Evolutionary conservation across 2,113 vertebrate species (phyloP).

Genomic region (Pterophyllum scalare): DNA sequence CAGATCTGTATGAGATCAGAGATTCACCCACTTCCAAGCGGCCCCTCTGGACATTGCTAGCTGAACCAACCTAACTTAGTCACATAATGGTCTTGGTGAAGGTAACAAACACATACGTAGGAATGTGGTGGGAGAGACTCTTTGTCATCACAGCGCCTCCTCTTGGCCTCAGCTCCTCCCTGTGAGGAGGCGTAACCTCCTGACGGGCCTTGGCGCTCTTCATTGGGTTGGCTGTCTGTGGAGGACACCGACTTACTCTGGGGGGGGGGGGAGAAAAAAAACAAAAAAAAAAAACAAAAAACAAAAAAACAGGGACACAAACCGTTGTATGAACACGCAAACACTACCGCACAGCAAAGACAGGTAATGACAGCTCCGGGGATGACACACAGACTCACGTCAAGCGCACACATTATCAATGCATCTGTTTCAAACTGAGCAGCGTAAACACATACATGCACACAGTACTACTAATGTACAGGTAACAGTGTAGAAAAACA

Average conservation of each 20-base stretch:
- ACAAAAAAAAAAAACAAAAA: neutral
- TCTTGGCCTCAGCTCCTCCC: slow-evolving; percentile 85
- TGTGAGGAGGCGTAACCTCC: slow-evolving; percentile 85
- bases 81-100: accelerated
- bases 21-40: neutral
- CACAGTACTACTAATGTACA: neutral
- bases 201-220: slow-evolving; percentile 88
- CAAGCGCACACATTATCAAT: neutral
- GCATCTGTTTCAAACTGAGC: neutral
- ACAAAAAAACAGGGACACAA: slow-evolving; percentile 1
- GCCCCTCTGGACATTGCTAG: neutral
- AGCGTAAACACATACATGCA: neutral
- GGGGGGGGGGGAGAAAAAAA: neutral
- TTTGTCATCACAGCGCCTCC: slow-evolving; percentile 92
- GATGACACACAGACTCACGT: neutral
- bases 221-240: slow-evolving; percentile 82
- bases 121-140: slow-evolving; percentile 83
- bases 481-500: slow-evolving; percentile 10
- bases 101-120: slow-evolving; percentile 80
- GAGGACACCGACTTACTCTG: slow-evolving; percentile 86
- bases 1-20: neutral
- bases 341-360: neutral
- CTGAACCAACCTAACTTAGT: neutral
- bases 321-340: neutral
- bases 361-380: neutral